A percentile compares a stretch with the other conserved stretches of the same genome.
phyloP scores from a whole-genome alignment of 2,797 vertebrate species.

The Mormyrus hasselquistii region DNA sequence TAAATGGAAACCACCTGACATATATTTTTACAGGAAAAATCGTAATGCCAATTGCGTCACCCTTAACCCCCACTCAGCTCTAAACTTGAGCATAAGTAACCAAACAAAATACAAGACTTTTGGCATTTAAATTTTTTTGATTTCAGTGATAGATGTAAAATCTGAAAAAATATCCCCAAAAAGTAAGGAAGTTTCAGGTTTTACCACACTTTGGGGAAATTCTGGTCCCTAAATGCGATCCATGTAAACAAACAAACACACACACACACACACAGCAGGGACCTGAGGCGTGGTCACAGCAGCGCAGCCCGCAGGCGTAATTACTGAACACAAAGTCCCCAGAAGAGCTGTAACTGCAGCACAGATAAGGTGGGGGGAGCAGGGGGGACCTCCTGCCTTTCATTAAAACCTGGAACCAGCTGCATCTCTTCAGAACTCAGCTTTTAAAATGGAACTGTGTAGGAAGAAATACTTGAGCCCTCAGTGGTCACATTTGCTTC shows the following conservation, averaged over 20 bases:
- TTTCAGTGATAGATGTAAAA: background rate
- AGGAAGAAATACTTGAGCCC: constrained; percentile 23
- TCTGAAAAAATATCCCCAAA: background rate
- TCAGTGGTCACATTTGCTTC: background rate
- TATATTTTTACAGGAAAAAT: background rate
- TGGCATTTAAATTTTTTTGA: background rate
- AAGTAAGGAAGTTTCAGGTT: background rate
- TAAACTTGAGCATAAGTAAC: background rate
- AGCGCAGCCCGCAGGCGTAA: background rate
- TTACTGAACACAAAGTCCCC: background rate
- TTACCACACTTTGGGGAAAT: background rate
- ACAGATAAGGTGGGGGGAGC: constrained; percentile 14
- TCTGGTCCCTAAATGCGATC: background rate
- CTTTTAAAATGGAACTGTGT: constrained; percentile 24
- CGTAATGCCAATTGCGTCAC: background rate
- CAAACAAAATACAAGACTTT: background rate
- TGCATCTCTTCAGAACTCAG: constrained; percentile 10
- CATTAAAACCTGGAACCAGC: constrained; percentile 39
- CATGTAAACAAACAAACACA: background rate
- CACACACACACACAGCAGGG: background rate
- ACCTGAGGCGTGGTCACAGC: background rate
- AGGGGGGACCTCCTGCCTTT: constrained; percentile 35
- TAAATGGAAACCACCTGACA: background rate
- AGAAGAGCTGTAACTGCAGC: background rate
- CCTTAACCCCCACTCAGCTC: background rate